phyloP scores from a whole-genome alignment of 2,113 vertebrate species.

The Tonatia bakeri region DNA sequence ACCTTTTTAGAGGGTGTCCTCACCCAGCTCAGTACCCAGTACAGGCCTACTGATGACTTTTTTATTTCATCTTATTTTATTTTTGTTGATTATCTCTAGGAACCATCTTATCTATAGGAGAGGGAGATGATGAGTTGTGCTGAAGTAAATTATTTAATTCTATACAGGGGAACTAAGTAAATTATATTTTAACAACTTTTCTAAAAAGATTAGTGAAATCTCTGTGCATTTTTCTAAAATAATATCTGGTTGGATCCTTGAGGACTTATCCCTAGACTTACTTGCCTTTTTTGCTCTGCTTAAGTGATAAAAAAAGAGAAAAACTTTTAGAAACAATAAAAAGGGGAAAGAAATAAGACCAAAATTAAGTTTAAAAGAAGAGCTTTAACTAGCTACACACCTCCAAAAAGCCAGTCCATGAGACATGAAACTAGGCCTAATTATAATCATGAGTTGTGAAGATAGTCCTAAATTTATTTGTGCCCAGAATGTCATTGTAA shows the following conservation, averaged over 20 bases:
- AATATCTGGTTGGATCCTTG: neutral
- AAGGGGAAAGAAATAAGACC: neutral
- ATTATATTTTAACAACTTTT: slow-evolving; percentile 28
- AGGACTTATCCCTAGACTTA: neutral
- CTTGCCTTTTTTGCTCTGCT: neutral
- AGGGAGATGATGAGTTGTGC: neutral
- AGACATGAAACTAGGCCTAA: neutral
- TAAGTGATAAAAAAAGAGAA: neutral
- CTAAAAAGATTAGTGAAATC: neutral
- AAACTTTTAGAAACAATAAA: neutral
- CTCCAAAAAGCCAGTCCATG: neutral
- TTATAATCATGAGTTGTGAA: neutral
- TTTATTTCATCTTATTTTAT: too few species aligned
- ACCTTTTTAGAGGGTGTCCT: neutral
- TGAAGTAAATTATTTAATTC: neutral
- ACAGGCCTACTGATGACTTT: neutral
- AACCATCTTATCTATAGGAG: neutral
- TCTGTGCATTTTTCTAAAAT: neutral
- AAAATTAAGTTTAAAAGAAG: neutral
- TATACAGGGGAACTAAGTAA: neutral
- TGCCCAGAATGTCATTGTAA: neutral
- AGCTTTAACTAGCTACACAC: neutral
- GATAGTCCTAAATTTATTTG: neutral
- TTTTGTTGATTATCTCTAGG: neutral
- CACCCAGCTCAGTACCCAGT: neutral